A percentile compares a stretch with the other conserved stretches of the same genome.
These are phyloP conservation scores for Melanostigma gelatinosum DNA, from an alignment of 2,113 vertebrate genomes.

Conservation along the genomic window DNA sequence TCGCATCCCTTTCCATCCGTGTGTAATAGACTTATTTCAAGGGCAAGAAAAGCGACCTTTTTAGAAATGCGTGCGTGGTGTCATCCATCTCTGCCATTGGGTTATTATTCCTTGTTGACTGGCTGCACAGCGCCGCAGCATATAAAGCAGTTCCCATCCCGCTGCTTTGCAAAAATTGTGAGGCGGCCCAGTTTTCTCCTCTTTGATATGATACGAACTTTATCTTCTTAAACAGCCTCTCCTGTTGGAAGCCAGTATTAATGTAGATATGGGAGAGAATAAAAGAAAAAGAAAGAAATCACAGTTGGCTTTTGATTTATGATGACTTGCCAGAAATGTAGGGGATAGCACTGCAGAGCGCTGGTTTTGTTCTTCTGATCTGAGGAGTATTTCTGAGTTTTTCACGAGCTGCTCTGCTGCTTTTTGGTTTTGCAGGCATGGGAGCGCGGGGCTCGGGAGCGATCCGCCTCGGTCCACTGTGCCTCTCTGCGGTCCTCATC, in stretches of 20 bases:
- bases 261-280: slow-evolving; percentile 57
- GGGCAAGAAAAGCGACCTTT: slow-evolving; percentile 74
- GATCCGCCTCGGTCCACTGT: slow-evolving; percentile 55
- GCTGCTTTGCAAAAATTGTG: slow-evolving; percentile 63
- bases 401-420: slow-evolving; percentile 40
- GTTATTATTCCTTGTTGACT: slow-evolving; percentile 84
- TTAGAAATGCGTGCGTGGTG: slow-evolving; percentile 72
- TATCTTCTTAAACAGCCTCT: slow-evolving; percentile 71
- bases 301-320: slow-evolving; percentile 63
- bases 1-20: slow-evolving; percentile 57
- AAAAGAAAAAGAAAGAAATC: slow-evolving; percentile 13
- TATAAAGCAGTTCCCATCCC: slow-evolving; percentile 72
- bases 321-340: slow-evolving; percentile 54
- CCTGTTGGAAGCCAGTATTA: slow-evolving; percentile 70
- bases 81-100: slow-evolving; percentile 82
- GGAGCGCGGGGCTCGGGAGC: slow-evolving; percentile 88
- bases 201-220: slow-evolving; percentile 67
- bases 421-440: slow-evolving; percentile 85
- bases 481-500: slow-evolving; percentile 75
- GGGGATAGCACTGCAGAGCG: slow-evolving; percentile 27
- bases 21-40: slow-evolving; percentile 73
- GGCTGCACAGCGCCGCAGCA: slow-evolving; percentile 72
- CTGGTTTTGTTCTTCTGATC: slow-evolving; percentile 31
- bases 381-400: slow-evolving; percentile 22
- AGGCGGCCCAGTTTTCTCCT: slow-evolving; percentile 53